Evolutionary conservation across 2,113 vertebrate genomes (phyloP).

Genomic region (Taurulus bubalis): DNA sequence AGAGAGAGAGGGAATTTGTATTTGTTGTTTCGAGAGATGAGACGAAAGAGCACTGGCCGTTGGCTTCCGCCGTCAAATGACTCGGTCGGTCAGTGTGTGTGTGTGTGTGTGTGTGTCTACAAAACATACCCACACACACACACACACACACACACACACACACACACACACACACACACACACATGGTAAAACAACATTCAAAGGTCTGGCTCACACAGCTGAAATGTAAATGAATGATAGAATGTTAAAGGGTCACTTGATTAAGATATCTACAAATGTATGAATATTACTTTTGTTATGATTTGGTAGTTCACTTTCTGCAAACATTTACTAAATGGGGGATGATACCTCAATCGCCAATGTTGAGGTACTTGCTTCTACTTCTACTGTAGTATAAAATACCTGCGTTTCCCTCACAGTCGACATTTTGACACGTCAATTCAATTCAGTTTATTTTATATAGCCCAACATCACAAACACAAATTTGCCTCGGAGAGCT

Average conservation of each 20-base stretch:
- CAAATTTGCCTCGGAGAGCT: too few relatives aligned
- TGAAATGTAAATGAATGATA: neutral
- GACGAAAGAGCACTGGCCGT: conserved; percentile 50
- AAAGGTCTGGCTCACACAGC: neutral
- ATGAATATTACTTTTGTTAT: neutral
- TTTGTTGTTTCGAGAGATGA: conserved; percentile 62
- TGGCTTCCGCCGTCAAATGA: conserved; percentile 38
- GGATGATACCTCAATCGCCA: neutral
- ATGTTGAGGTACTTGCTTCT: too few relatives aligned
- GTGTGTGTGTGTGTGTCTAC: neutral
- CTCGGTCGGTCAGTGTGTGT: neutral
- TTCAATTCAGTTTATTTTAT: too few relatives aligned
- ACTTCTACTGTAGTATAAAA: too few relatives aligned
- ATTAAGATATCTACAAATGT: neutral
- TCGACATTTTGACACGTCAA: too few relatives aligned
- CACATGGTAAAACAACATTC: neutral
- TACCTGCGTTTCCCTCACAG: too few relatives aligned
- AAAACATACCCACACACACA: neutral
- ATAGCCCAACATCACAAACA: too few relatives aligned
- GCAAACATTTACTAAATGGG: neutral
- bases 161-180: neutral
- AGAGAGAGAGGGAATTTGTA: conserved; percentile 33
- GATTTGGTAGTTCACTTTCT: too few relatives aligned
- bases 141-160: neutral
- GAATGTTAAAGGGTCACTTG: neutral